Evolutionary conservation across 2,888 invertebrate species (phyloP).

Genomic region (Theretra japonica): DNA sequence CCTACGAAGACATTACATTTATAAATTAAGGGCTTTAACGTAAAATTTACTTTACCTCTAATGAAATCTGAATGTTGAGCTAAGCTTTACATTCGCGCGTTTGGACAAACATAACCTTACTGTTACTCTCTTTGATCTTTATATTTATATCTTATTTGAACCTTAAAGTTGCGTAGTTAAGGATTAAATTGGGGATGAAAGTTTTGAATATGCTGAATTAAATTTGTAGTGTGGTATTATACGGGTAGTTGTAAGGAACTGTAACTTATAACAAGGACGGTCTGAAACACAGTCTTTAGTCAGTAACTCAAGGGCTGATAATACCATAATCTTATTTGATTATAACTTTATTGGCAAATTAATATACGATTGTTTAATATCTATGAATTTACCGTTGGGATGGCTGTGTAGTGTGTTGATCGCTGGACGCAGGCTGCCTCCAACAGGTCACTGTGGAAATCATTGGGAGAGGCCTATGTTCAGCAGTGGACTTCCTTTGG

Average conservation of each 20-base stretch:
- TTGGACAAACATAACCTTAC: constrained; percentile 27
- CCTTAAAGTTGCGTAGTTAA: background rate
- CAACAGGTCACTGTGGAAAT: too few species aligned
- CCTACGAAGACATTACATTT: constrained; percentile 34
- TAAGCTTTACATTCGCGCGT: constrained; percentile 31
- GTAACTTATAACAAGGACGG: constrained; percentile 32
- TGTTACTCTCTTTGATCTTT: background rate
- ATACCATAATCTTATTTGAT: too few species aligned
- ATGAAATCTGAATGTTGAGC: constrained; percentile 40
- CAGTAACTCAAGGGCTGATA: background rate
- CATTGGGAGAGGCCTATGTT: too few species aligned
- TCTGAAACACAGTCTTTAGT: background rate
- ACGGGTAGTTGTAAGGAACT: constrained; percentile 29
- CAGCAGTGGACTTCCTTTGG: too few species aligned
- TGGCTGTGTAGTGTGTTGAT: too few species aligned
- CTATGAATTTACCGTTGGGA: too few species aligned
- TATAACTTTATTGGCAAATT: too few species aligned
- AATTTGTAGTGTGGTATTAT: constrained; percentile 28
- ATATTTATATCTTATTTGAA: background rate
- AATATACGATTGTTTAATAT: too few species aligned
- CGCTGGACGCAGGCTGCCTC: too few species aligned
- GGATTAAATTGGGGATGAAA: background rate
- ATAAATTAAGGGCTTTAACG: constrained; percentile 37
- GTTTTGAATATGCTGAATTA: background rate
- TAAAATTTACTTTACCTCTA: constrained; percentile 33